Base-by-base conservation (phyloP, 2,797 vertebrate genomes). In the Coilia nasus region DNA sequence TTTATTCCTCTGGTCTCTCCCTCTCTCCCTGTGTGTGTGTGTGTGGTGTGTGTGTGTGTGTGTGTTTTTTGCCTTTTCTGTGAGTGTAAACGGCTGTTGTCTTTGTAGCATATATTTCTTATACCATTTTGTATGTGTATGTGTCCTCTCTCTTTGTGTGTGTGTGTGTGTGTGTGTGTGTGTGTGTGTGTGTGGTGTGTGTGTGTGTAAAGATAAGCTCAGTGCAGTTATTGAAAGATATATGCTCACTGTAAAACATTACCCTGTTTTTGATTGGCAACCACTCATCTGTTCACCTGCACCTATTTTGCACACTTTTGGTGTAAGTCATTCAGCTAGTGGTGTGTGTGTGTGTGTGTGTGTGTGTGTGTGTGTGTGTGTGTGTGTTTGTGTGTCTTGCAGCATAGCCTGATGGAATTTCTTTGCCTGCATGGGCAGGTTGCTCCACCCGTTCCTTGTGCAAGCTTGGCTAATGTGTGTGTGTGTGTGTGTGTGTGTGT, bases 381-480 rank as follows among this genome's bases (percentile, higher is more conserved):
- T 57, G 50, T 35, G 14, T 31, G 5, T 60, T 56, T 82, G 82
- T 57, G 54, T 87, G 83, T 54, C 87, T 89, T 75, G 31, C 28
- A 75, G 67, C 67, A 75, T 3, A 47, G 25, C 82, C 56, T 14
- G n/a, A 75, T 83, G 93, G 94, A 94, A 94, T 94, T 90, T 90
- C 89, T 87, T 75, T 90, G 88, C 92, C 88, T 95, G 94, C 92
- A 92, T 91, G 88, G 83, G 93, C 93, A 94, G 93, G 93, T 93
- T 89, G 86, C 88, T 85, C 91, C 57, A 89, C 90, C 92, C 90
- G 31, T 15, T 75, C 67, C 67, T 41, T 75, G 28, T 75, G 67
- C 28, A 35, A 75, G 67, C 28, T 12, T 41, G 67, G 75, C 75
- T 64, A 75, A 85, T 80, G 80, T 62, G 57, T 46, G 75, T 78